These are phyloP conservation scores for Opisthograptis luteolata DNA, from an alignment of 2,888 invertebrate species.

Conservation along the genomic window DNA sequence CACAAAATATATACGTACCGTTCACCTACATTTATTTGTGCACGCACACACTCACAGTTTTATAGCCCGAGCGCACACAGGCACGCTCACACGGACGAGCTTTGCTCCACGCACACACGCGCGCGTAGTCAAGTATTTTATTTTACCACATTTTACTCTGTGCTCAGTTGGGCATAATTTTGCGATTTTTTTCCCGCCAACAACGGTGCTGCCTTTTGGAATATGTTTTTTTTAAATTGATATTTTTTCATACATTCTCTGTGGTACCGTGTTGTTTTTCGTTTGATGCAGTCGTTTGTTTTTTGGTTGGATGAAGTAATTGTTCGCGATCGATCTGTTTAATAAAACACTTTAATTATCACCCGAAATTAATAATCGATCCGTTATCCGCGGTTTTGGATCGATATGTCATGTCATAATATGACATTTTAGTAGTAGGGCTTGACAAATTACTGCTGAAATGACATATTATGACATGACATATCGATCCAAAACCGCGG, in stretches of 20 bases:
- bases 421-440: no score
- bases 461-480: no score
- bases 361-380: no score
- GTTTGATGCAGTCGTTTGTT: no score
- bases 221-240: constrained; percentile 25
- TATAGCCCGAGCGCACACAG: constrained; percentile 63
- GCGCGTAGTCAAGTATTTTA: constrained; percentile 45
- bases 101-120: constrained; percentile 40
- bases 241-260: no score
- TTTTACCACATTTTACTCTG: constrained; percentile 44
- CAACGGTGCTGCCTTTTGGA: constrained; percentile 13
- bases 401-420: no score
- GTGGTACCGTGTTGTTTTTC: neutral
- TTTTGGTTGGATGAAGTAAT: no score
- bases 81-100: constrained; percentile 27
- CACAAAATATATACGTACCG: constrained; percentile 69
- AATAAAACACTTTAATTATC: no score
- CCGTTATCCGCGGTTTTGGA: no score
- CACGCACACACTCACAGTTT: constrained; percentile 71
- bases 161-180: constrained; percentile 56
- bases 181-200: constrained; percentile 47
- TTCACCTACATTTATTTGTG: constrained; percentile 82
- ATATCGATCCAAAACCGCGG: no score
- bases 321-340: no score
- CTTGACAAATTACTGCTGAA: no score